These are phyloP conservation scores for Chrysotoxum bicinctum DNA, from an alignment of 2,888 invertebrate species.

Conservation along the genomic window DNA sequence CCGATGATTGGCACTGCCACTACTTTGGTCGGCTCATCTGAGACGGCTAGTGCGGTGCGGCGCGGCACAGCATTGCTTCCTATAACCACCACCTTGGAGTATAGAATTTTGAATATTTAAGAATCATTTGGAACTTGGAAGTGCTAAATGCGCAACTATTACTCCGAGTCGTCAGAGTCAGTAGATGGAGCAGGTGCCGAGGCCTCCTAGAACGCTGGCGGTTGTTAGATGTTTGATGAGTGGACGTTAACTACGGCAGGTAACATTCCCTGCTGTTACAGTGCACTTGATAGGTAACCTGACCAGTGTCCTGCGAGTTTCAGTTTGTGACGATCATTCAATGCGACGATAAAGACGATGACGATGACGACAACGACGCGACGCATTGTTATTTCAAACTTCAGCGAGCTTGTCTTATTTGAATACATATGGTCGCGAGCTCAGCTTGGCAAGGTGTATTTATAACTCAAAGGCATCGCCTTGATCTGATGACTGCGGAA, in stretches of 20 bases:
- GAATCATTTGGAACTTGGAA: slow-evolving; percentile 63
- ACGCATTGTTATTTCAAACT: slow-evolving; percentile 8
- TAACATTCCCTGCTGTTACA: background rate
- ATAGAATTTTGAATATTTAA: slow-evolving; percentile 72
- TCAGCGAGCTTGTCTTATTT: slow-evolving; percentile 12
- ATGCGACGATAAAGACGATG: background rate
- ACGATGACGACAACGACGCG: background rate
- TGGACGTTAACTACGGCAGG: slow-evolving; percentile 14
- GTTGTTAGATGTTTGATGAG: slow-evolving; percentile 24
- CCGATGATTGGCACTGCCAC: slow-evolving; percentile 61
- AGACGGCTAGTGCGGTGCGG: background rate
- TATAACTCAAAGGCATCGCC: slow-evolving; percentile 22
- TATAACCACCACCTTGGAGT: slow-evolving; percentile 64
- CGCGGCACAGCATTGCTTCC: slow-evolving; percentile 3
- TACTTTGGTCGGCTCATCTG: slow-evolving; percentile 16
- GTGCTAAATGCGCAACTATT: slow-evolving; percentile 70
- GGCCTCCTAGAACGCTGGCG: slow-evolving; percentile 6
- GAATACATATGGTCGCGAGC: slow-evolving; percentile 10
- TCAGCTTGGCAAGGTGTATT: background rate
- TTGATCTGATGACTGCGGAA: slow-evolving; percentile 20
- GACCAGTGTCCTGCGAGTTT: slow-evolving; percentile 7
- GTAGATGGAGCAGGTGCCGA: slow-evolving; percentile 52
- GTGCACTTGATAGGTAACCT: slow-evolving; percentile 4
- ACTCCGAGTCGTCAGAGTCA: slow-evolving; percentile 5
- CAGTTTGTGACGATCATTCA: background rate